These are phyloP conservation scores for Myotis myotis DNA, from an alignment of 2,797 vertebrate species.

Conservation along the genomic window DNA sequence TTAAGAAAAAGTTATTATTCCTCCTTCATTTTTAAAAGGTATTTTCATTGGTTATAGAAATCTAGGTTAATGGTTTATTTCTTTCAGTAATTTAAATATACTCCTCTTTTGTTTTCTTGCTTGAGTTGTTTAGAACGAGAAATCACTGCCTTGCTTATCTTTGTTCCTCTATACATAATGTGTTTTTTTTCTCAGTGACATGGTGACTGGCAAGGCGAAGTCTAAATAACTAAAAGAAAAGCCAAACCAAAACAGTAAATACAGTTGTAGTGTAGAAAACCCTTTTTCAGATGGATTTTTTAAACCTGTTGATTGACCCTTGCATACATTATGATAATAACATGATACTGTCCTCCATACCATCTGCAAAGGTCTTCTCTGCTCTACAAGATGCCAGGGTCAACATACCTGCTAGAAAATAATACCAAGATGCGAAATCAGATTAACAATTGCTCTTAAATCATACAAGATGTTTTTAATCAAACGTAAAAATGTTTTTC, in stretches of 20 bases:
- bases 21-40: neutral
- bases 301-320: neutral
- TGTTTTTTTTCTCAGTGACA: neutral
- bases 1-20: neutral
- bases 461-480: neutral
- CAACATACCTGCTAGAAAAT: neutral
- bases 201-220: neutral
- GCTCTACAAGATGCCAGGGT: neutral
- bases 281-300: neutral
- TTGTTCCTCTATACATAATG: neutral
- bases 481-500: conserved; percentile 32
- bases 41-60: neutral
- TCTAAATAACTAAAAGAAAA: conserved; percentile 5
- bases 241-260: neutral
- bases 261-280: neutral
- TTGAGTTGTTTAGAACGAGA: neutral
- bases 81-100: neutral
- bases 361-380: neutral
- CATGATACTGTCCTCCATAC: neutral
- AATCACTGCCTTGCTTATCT: neutral
- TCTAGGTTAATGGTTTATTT: neutral
- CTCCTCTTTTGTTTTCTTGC: neutral
- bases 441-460: conserved; percentile 8
- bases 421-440: neutral
- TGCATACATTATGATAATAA: neutral